Evolutionary conservation across 1,140 invertebrate genomes (phyloP).

Genomic region (Trypoxylus dichotomus): DNA sequence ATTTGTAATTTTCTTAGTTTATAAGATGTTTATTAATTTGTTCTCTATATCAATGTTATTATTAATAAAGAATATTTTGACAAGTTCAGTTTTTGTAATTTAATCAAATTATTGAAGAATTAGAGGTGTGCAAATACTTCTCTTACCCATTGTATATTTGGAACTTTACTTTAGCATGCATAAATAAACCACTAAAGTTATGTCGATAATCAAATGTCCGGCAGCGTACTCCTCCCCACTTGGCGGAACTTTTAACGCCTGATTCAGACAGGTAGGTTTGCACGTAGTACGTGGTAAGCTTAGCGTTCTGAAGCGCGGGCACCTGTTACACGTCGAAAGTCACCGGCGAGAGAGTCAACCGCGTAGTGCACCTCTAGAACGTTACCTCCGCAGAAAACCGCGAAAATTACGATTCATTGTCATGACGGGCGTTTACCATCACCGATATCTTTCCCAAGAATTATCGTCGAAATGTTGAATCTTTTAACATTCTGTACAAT

Average conservation of each 20-base stretch:
- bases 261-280: constrained; percentile 13
- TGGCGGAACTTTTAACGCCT: constrained; percentile 3
- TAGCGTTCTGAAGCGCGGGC: neutral
- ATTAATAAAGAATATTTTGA: no score
- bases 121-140: no score
- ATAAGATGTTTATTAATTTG: no score
- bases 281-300: neutral
- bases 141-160: no score
- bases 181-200: no score
- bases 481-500: neutral
- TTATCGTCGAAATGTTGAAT: neutral
- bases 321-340: neutral
- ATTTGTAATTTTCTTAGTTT: no score
- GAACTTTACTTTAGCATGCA: no score
- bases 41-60: no score
- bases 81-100: no score
- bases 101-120: no score
- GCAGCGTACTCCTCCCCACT: neutral
- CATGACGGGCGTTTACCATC: neutral
- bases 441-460: neutral
- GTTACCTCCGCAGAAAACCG: neutral
- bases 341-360: neutral
- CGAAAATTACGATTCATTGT: neutral
- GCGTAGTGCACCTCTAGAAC: no score
- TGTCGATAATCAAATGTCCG: neutral